Conservation (phyloP, 2,888 invertebrate species). For the Tortrix viridana region DNA sequence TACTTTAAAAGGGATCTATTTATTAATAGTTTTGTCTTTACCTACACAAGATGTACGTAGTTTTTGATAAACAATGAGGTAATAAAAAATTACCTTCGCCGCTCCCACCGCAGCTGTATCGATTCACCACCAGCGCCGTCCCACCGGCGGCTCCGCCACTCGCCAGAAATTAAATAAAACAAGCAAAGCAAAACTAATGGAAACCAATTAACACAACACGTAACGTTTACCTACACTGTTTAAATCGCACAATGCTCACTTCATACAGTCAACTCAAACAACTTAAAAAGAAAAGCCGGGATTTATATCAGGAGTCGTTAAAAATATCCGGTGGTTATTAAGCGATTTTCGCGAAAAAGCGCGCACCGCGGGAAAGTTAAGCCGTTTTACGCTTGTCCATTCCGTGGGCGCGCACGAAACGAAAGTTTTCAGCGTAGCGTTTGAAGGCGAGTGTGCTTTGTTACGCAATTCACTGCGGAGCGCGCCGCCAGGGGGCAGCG, state of each 20-base stretch:
- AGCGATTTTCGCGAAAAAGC: conserved; percentile 48
- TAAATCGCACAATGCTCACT: conserved; percentile 67
- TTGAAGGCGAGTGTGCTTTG: conserved; percentile 78
- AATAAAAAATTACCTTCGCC: conserved; percentile 72
- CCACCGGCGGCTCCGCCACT: conserved; percentile 61
- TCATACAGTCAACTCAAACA: conserved; percentile 66
- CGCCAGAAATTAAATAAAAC: conserved; percentile 49
- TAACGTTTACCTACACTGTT: conserved; percentile 67
- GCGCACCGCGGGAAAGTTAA: conserved; percentile 76
- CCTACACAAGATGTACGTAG: conserved; percentile 4
- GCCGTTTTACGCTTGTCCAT: conserved; percentile 70
- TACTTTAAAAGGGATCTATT: too few species aligned
- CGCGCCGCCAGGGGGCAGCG: conserved; percentile 81
- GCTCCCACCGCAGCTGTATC: conserved; percentile 77
- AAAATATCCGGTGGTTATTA: conserved; percentile 43
- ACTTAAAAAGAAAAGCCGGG: conserved; percentile 61
- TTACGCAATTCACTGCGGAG: conserved; percentile 82
- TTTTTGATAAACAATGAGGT: conserved; percentile 43
- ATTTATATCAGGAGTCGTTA: conserved; percentile 44
- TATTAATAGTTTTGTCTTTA: background rate
- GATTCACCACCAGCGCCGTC: conserved; percentile 77
- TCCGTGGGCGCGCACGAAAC: conserved; percentile 67
- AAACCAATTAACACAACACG: conserved; percentile 76
- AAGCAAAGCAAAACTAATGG: conserved; percentile 69
- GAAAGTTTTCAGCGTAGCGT: conserved; percentile 77